Evolutionary conservation across 2,797 vertebrate genomes (phyloP), one percentile per base, ranked within the genome.

Genomic region (Synaphobranchus kaupii): DNA sequence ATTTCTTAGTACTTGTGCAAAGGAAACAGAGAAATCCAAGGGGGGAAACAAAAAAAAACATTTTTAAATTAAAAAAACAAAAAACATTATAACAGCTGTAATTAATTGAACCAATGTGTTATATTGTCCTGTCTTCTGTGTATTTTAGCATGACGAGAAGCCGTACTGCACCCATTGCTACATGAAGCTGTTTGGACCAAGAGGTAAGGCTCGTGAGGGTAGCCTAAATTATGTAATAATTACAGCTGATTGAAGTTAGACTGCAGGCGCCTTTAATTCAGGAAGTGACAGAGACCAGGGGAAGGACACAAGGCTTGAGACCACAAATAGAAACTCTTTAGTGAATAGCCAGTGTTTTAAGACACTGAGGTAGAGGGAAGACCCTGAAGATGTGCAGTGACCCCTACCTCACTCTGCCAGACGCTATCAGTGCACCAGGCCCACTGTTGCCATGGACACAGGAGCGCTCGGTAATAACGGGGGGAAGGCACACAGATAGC

Each of bases 131-230:
- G 58, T 25, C 0, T 22, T 17, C 89, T 60, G 89, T 92, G 58
- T 94, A 84, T 95, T 94, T 92, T 92, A 97, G 97, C 91, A 97
- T 83, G 96, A 97, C 86, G 96, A 97, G 89, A 97, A 95, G 90
- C 96, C 97, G 3, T 97, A 95, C 90, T 97, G 96, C 90, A 94
- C 94, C 87, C 84, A 96, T 88, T 97, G 96, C 91, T 97, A 97
- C 89, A 91, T 97, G 92, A 95, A 91, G 92, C 92, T 89, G 87
- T 97, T 97, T 93, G 95, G 96, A 88, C 95, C 96, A 54, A 96
- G 94, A 96, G 95, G 96, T 96, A 92, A 93, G 80, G 58, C 34
- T 13, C 15, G 4, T 47, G 54, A 47, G 84, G 10, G 13, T 12
- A 34, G 34, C 1, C 20, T 13, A 15, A 25, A 20, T 10, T 9